These are phyloP conservation scores for Thecophora atra DNA, from an alignment of 2,888 invertebrate genomes.

Conservation along the genomic window DNA sequence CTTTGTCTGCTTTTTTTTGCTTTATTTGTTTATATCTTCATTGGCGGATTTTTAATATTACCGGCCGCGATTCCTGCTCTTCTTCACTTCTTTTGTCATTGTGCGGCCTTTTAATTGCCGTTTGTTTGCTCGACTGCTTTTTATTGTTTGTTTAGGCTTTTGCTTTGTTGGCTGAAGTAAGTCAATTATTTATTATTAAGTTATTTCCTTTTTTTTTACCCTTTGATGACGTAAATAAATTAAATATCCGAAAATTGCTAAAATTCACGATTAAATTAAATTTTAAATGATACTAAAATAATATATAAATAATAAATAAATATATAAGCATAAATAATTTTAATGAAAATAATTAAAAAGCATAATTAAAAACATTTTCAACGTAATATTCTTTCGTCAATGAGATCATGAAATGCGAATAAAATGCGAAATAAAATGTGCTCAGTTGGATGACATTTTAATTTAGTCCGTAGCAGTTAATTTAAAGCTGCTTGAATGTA, in stretches of 20 bases:
- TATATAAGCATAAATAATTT: too few relatives aligned
- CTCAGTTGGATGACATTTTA: constrained; percentile 22
- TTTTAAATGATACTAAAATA: too few relatives aligned
- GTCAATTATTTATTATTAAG: not conserved
- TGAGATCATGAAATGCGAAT: not conserved
- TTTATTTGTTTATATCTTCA: constrained; percentile 32
- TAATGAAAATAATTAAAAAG: not conserved
- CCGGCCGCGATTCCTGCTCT: constrained; percentile 14
- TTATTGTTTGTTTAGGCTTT: constrained; percentile 27
- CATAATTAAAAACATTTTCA: not conserved
- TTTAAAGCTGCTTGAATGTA: not conserved
- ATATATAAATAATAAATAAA: too few relatives aligned
- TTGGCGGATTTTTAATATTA: constrained; percentile 7
- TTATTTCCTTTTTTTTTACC: too few relatives aligned
- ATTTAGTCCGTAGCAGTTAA: constrained; percentile 21
- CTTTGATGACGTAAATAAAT: too few relatives aligned
- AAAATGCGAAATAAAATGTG: constrained; percentile 12
- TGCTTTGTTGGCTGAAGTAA: not conserved
- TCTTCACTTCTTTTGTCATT: constrained; percentile 25
- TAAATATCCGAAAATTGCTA: too few relatives aligned
- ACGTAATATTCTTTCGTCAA: not conserved
- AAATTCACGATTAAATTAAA: too few relatives aligned
- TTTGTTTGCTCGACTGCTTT: too few relatives aligned
- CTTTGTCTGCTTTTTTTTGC: constrained; percentile 6
- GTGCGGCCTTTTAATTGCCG: constrained; percentile 30